These are phyloP conservation scores for Electrophaes corylata DNA, from an alignment of 2,888 invertebrate genomes.

Conservation along the genomic window DNA sequence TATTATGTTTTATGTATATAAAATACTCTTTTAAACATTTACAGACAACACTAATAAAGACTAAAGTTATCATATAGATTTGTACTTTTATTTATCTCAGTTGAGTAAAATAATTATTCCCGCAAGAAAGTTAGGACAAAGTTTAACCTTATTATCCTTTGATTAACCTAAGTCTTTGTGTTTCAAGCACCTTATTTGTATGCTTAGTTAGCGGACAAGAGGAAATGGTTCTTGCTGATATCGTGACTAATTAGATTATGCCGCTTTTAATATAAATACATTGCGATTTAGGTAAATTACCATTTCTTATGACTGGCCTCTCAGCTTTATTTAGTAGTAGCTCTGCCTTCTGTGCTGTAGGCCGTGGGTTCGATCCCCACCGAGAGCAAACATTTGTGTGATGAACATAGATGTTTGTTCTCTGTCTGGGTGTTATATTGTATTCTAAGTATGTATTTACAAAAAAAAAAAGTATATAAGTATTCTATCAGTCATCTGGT, in stretches of 20 bases:
- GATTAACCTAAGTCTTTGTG: slow-evolving; percentile 8
- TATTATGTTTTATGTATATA: no score
- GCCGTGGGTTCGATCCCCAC: no score
- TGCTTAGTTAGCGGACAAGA: slow-evolving; percentile 4
- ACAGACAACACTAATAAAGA: not conserved
- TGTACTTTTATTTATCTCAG: slow-evolving; percentile 9
- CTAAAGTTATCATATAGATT: not conserved
- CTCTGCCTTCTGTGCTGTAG: no score
- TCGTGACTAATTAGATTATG: not conserved
- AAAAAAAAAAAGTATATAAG: no score
- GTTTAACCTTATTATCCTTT: slow-evolving; percentile 18
- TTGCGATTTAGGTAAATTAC: no score
- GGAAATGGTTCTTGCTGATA: not conserved
- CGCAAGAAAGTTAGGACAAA: slow-evolving; percentile 11
- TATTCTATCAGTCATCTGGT: no score
- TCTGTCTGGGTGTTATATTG: no score
- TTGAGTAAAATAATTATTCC: slow-evolving; percentile 4
- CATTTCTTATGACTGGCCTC: no score
- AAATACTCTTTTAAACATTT: not conserved
- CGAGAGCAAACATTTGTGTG: no score
- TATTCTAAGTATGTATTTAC: no score
- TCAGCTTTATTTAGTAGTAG: no score
- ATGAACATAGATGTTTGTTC: no score
- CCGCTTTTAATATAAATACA: not conserved
- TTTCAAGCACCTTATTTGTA: slow-evolving; percentile 7